Evolutionary conservation across 2,113 vertebrate genomes (phyloP).

Genomic region (Propithecus coquereli): DNA sequence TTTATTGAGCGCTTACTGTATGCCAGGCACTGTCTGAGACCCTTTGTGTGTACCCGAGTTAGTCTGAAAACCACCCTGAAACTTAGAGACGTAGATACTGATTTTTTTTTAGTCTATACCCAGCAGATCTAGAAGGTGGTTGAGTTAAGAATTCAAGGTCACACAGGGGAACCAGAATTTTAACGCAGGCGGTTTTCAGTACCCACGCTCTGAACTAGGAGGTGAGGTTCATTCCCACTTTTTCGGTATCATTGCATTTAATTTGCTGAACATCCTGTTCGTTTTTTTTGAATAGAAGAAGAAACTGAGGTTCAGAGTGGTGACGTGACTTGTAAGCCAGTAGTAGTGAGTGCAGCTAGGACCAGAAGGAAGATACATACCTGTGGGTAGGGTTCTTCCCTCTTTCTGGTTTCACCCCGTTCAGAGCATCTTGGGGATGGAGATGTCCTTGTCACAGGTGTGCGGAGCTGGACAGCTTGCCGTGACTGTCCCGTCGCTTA

Average conservation of each 20-base stretch:
- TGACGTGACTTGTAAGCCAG: not conserved
- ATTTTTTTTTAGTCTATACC: not conserved
- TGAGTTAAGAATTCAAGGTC: no score
- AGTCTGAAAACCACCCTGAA: not conserved
- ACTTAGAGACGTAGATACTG: not conserved
- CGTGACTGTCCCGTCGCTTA: not conserved
- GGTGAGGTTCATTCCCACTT: not conserved
- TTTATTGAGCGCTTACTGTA: no score
- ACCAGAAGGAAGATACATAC: not conserved
- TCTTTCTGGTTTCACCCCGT: not conserved
- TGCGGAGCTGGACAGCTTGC: not conserved
- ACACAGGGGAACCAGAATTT: not conserved
- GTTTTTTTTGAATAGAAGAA: not conserved
- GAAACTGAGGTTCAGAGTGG: not conserved
- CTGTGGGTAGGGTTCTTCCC: not conserved
- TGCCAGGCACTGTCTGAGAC: not conserved
- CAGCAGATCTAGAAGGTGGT: not conserved
- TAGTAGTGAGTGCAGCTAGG: not conserved
- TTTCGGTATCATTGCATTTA: not conserved
- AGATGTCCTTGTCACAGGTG: not conserved
- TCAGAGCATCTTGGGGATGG: not conserved
- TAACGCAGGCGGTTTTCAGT: not conserved
- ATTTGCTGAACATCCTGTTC: not conserved
- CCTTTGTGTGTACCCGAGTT: not conserved
- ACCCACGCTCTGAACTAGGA: accelerated